Conservation (phyloP, 2,113 vertebrate species). For the Gnathonemus longibarbis region DNA sequence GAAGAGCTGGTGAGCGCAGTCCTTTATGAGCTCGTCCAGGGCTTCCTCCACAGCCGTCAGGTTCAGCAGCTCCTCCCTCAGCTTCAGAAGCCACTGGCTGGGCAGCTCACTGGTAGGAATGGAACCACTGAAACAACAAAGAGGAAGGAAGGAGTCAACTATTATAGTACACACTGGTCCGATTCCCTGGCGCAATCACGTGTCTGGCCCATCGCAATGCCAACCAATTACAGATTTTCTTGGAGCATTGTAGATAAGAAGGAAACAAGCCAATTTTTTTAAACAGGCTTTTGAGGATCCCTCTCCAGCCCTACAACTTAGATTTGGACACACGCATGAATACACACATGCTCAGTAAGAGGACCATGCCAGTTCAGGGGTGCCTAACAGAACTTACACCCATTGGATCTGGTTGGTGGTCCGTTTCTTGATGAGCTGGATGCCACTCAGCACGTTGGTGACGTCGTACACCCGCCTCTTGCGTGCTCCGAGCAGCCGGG, state of each 20-base stretch:
- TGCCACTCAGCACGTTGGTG: conserved; percentile 76
- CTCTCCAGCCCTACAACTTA: not conserved
- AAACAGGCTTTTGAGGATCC: not conserved
- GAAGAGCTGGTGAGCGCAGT: conserved; percentile 78
- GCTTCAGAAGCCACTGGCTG: conserved; percentile 41
- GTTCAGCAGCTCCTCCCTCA: conserved; percentile 68
- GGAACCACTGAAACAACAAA: conserved; percentile 59
- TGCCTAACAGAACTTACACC: conserved; percentile 70
- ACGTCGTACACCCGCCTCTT: conserved; percentile 82
- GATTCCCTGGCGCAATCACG: not conserved
- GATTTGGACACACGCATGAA: not conserved
- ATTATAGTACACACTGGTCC: not conserved
- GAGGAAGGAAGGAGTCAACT: not conserved
- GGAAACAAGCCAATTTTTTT: not conserved
- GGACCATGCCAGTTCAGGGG: not conserved
- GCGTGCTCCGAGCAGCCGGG: conserved; percentile 60
- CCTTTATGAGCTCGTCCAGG: conserved; percentile 79
- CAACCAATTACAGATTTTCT: not conserved
- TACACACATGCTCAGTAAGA: not conserved
- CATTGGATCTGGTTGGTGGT: conserved; percentile 76
- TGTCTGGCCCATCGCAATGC: not conserved
- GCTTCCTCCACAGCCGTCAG: conserved; percentile 78
- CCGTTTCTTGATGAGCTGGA: conserved; percentile 69
- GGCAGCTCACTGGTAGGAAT: conserved; percentile 42
- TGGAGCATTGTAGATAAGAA: not conserved